These are phyloP conservation scores for Geophilus truncorum DNA, from an alignment of 2,888 invertebrate species.

Conservation along the genomic window DNA sequence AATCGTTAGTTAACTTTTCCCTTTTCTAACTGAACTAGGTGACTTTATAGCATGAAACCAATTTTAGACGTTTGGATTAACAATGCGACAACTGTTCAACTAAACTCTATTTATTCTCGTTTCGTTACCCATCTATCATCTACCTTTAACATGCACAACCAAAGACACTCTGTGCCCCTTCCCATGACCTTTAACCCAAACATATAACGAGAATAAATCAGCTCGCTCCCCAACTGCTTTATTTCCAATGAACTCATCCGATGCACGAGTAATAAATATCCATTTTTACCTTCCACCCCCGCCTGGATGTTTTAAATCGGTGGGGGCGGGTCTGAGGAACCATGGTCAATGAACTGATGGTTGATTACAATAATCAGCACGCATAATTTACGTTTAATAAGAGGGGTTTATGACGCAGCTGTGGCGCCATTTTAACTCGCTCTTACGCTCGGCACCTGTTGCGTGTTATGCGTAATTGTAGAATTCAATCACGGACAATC, in stretches of 20 bases:
- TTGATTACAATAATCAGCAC: constrained; percentile 20
- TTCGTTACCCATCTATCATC: background rate
- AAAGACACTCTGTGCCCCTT: constrained; percentile 5
- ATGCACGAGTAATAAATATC: background rate
- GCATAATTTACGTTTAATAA: constrained; percentile 24
- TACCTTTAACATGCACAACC: background rate
- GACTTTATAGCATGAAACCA: too few relatives aligned
- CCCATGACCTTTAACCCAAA: constrained; percentile 6
- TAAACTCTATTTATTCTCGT: background rate
- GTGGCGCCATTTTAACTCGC: constrained; percentile 24
- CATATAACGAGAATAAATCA: background rate
- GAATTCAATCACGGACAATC: constrained; percentile 8
- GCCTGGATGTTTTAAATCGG: background rate
- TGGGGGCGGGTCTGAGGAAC: constrained; percentile 1
- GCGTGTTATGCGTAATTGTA: background rate
- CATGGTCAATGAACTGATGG: constrained; percentile 21
- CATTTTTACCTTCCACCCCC: constrained; percentile 8
- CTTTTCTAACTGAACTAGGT: too few relatives aligned
- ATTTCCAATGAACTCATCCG: background rate
- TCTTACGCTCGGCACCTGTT: background rate
- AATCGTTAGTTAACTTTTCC: too few relatives aligned
- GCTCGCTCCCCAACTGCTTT: background rate
- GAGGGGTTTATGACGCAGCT: constrained; percentile 3
- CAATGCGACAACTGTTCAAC: background rate
- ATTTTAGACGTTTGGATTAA: too few relatives aligned